A percentile compares a stretch with the other conserved stretches of the same genome.
These are phyloP conservation scores for Progne subis DNA, from an alignment of 2,113 vertebrate species.

Conservation along the genomic window DNA sequence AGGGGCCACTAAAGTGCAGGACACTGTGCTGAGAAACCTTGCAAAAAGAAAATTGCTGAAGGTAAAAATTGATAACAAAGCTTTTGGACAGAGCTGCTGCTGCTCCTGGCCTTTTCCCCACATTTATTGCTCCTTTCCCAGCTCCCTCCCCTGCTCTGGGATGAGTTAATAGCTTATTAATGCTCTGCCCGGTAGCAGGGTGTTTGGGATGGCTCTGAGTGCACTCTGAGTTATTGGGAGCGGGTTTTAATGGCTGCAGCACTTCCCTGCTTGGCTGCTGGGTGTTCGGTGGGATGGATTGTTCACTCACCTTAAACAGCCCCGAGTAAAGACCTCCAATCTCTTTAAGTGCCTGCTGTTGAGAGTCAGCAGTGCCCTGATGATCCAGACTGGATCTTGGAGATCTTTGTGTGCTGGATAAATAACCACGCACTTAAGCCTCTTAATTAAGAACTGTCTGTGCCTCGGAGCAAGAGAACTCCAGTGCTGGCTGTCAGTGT, in stretches of 20 bases:
- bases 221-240: background rate
- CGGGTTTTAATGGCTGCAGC: background rate
- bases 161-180: background rate
- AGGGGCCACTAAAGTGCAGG: background rate
- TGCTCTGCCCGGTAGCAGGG: background rate
- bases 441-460: constrained; percentile 45
- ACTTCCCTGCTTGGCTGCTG: background rate
- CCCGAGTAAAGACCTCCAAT: background rate
- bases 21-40: background rate
- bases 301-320: background rate
- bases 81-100: background rate
- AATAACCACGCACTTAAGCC: background rate
- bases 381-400: background rate
- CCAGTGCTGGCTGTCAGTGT: background rate
- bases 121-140: rapidly evolving
- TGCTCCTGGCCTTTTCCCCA: background rate
- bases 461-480: background rate
- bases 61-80: background rate
- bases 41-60: no score
- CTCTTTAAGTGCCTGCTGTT: background rate
- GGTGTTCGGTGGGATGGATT: background rate
- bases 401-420: background rate
- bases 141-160: background rate
- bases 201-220: background rate
- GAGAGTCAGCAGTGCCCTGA: background rate